Conservation (phyloP, 2,888 invertebrate genomes). For the Catocala sponsa region DNA sequence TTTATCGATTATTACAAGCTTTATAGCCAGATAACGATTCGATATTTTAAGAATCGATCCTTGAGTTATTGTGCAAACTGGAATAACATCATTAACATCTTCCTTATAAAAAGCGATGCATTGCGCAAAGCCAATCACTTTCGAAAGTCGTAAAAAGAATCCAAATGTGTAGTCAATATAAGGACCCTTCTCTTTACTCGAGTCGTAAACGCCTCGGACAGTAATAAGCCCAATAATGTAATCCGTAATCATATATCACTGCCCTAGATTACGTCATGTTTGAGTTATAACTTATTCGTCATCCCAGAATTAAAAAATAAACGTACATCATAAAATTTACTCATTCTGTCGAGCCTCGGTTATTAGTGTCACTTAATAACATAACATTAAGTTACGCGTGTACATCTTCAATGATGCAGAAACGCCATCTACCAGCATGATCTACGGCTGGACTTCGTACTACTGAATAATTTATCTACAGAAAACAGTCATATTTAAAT, state of each 20-base stretch:
- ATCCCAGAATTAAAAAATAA: background rate
- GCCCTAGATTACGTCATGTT: conserved; percentile 27
- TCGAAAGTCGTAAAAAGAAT: conserved; percentile 78
- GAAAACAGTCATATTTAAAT: no score
- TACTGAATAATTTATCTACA: no score
- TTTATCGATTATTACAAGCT: background rate
- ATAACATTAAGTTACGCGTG: no score
- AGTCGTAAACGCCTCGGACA: conserved; percentile 63
- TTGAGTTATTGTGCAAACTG: conserved; percentile 42
- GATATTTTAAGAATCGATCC: conserved; percentile 17
- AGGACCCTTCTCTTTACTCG: conserved; percentile 64
- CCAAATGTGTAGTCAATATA: conserved; percentile 50
- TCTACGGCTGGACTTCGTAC: no score
- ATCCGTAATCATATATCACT: conserved; percentile 46
- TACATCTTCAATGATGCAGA: no score
- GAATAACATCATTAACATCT: conserved; percentile 66
- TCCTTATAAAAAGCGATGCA: conserved; percentile 63
- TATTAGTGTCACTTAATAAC: no score
- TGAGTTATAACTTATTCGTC: conserved; percentile 20
- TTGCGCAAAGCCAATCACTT: conserved; percentile 79
- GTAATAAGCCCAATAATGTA: conserved; percentile 59
- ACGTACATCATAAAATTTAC: background rate
- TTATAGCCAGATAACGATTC: background rate
- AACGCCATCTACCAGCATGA: no score
- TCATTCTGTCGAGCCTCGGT: no score